Evolutionary conservation across 2,113 vertebrate species (phyloP), one percentile per base, ranked within the genome.

Genomic region (Calidris pygmaea): DNA sequence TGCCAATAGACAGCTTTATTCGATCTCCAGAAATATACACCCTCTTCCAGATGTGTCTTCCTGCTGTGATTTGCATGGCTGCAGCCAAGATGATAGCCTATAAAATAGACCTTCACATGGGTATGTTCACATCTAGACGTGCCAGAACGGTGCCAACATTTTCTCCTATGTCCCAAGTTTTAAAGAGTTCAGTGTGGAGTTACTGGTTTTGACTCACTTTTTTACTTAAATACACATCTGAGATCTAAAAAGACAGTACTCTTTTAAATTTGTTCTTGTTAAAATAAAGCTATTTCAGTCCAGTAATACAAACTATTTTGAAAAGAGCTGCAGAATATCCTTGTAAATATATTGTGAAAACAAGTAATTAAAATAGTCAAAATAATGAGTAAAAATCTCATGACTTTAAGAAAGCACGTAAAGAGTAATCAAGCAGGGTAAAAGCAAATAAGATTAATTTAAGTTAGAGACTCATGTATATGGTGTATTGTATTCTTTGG

Each of bases 371-470:
- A 93, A 97, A 96, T 76, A 77, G 65, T 89, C 89, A 96, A 95
- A 97, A 96, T 96, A 95, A 94, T 85, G 77, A 87, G 94, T 95
- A 96, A 97, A 97, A 97, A 94, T 93, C 45, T 35, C 89, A 85
- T 95, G 58, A 65, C 22, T 92, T 94, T 80, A 96, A 89, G 76
- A 96, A 92, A 93, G 39, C 65, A 93, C 74, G 95, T 85, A 74
- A 96, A 93, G 91, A 90, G 39, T 93, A 97, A 96, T 96, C 92
- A 95, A 95, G 85, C 85, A 92, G 93, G 90, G 87, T 79, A 95
- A 97, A 97, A 87, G 41, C 62, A 94, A 98, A 85, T 72, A 85
- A 88, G 90, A 98, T 97, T 96, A 94, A 97, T 97, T 97, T 97
- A 93, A 95, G 83, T 94, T 87, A 94, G 86, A 96, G 79, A 81